phyloP scores from a whole-genome alignment of 2,888 invertebrate genomes.

The Teinopalpus imperialis region DNA sequence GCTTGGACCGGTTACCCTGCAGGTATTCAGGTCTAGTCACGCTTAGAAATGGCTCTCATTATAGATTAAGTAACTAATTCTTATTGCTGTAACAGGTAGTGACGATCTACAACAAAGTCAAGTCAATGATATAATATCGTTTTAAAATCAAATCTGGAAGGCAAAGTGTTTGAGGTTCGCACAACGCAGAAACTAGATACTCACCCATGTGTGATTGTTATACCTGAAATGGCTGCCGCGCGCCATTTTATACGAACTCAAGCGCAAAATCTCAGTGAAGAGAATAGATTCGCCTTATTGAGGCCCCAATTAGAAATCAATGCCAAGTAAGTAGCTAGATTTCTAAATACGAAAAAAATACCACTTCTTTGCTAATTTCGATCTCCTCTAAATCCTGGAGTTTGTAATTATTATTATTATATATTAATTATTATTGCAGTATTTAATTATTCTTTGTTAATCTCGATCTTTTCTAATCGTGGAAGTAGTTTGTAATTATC shows the following conservation, averaged over 20 bases:
- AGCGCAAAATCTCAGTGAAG: conserved; percentile 90
- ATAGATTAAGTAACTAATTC: too few species aligned
- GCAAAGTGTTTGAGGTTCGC: conserved; percentile 91
- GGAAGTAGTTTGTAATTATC: too few species aligned
- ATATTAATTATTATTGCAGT: too few species aligned
- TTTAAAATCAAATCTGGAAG: conserved; percentile 88
- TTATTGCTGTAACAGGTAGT: conserved; percentile 55
- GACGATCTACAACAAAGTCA: conserved; percentile 88
- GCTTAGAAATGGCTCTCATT: too few species aligned
- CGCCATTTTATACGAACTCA: conserved; percentile 96
- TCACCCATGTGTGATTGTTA: conserved; percentile 97
- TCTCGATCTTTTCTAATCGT: too few species aligned
- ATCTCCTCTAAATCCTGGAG: too few species aligned
- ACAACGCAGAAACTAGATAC: conserved; percentile 91
- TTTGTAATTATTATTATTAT: too few species aligned
- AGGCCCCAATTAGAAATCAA: conserved; percentile 97
- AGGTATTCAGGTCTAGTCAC: too few species aligned
- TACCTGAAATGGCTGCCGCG: conserved; percentile 98
- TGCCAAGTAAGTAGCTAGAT: conserved; percentile 86
- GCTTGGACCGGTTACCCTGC: too few species aligned
- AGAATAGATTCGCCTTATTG: conserved; percentile 91
- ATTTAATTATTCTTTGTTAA: too few species aligned
- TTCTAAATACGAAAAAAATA: too few species aligned
- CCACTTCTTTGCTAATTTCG: too few species aligned
- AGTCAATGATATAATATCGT: conserved; percentile 89